Evolutionary conservation across 2,113 vertebrate genomes (phyloP), one percentile per base, ranked within the genome.

Genomic region (Toxotes chatareus): DNA sequence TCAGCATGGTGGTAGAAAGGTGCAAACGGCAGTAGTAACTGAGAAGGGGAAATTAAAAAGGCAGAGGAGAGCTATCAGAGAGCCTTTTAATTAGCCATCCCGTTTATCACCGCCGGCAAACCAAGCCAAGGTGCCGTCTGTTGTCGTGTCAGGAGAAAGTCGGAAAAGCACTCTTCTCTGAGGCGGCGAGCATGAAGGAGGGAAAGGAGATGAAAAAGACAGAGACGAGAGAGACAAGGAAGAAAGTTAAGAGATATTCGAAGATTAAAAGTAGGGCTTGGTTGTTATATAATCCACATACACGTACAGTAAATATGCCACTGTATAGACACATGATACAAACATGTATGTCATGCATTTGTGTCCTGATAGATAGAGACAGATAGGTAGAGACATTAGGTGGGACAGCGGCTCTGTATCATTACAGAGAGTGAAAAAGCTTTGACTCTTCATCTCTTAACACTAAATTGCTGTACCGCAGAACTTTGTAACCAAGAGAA

Each of bases 11-110:
- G 19, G 34, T 61, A 23, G 65, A 14, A 70, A 55, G 57, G 76
- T 38, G 40, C 76, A 82, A 90, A 84, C 73, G 69, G 64, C 82
- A 82, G 73, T 64, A 60, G 81, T 88, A 81, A 89, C 74, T 76
- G 89, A 89, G 82, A 76, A 91, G 75, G 80, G 73, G 80, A 91
- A 93, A 91, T 92, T 91, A 91, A 93, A 91, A 86, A 91, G 91
- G 87, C 88, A 85, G 84, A 60, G 75, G 89, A 90, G 92, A 89
- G 90, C 86, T 84, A 91, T 92, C 79, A 86, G 80, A 90, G 89
- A 87, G 61, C 57, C 80, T 91, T 93, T 92, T 94, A 94, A 95
- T 94, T 93, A 93, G 88, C 86, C 82, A 56, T 82, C 81, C 73
- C 44, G 61, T 90, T 93, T 86, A 92, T 93, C 87, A 84, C 87